Base-by-base conservation (phyloP, 1,140 invertebrate species). In the Helicoverpa armigera region DNA sequence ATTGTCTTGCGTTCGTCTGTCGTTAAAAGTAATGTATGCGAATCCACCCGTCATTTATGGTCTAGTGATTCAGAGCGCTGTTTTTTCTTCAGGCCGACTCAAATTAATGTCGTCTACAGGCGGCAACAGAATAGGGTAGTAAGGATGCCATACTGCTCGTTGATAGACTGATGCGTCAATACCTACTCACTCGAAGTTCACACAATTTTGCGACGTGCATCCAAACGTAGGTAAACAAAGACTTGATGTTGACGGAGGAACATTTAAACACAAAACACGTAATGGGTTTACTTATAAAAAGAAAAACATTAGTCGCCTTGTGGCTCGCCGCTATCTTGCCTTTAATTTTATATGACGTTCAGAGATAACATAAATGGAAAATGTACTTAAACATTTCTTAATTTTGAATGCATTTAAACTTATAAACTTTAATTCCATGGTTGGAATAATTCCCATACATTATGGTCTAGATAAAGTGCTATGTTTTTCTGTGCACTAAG, bases 11-110 rank as follows among this genome's bases (percentile, higher is more conserved):
- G 83, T 83, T 85, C 84, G 87, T 88, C 86, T 88, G 86, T 90
- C 86, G 88, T 88, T 89, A 86, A 80, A 87, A 81, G 82, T 89
- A 89, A 90, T 90, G 84, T 86, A 86, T 87, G 88, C 87, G 89
- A 89, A 86, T 82, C 83, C 81, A 81, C 82, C 83, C 63, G 80
- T 86, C 89, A 84, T 89, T 89, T 90, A 90, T 84, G 90, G 91
- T 91, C 90, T 88, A 89, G 65, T 89, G 86, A 75, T 82, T 86
- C 76, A 69, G 65, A 84, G 85, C 51, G 75, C 85, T 87, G 51
- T 60, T 89, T 90, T 88, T 85, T 85, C 63, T 35, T 61, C 43
- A 31, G 48, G 35, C 81, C 82, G 82, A 74, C 23, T 70, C 10
- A 54, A 58, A 54, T 50, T 29, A 18, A 23, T 70, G 53, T 50